A percentile compares a stretch with the other conserved stretches of the same genome.
Conservation (phyloP, 2,113 vertebrate genomes). For the Pristiophorus japonicus region DNA sequence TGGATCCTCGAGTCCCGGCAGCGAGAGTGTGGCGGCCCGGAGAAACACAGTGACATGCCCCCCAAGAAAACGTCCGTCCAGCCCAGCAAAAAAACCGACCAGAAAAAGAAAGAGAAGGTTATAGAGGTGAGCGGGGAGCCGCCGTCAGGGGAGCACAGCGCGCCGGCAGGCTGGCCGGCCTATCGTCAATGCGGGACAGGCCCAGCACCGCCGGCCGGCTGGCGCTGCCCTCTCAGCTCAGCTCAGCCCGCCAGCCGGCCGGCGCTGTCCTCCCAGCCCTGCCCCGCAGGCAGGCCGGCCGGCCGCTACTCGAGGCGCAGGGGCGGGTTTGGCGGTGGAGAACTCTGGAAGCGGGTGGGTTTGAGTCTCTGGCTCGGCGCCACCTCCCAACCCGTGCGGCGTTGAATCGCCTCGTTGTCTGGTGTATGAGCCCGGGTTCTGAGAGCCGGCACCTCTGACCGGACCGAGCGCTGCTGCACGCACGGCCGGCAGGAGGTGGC, state of each 20-base stretch:
- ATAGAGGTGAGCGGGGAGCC: not conserved
- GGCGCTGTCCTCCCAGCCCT: too few species aligned
- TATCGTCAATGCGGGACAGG: too few species aligned
- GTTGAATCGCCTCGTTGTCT: too few species aligned
- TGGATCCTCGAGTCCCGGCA: not conserved
- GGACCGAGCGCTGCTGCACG: not conserved
- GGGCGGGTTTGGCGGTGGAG: not conserved
- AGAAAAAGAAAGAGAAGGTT: slow-evolving; percentile 24
- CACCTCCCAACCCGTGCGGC: too few species aligned
- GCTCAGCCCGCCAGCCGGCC: too few species aligned
- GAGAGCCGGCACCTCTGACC: not conserved
- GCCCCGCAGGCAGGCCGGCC: too few species aligned
- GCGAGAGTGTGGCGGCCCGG: not conserved
- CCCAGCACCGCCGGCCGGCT: too few species aligned
- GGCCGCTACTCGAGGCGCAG: not conserved
- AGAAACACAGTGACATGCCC: not conserved
- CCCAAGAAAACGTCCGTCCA: slow-evolving; percentile 12
- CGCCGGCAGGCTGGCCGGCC: too few species aligned
- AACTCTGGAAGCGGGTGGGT: too few species aligned
- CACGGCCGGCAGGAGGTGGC: not conserved
- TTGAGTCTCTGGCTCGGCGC: too few species aligned
- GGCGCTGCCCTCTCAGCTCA: too few species aligned
- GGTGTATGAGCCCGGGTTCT: too few species aligned
- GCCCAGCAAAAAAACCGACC: slow-evolving; percentile 25
- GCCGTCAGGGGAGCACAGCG: not conserved